Conservation (phyloP, 2,888 invertebrate genomes). For the Perizoma flavofasciatum region DNA sequence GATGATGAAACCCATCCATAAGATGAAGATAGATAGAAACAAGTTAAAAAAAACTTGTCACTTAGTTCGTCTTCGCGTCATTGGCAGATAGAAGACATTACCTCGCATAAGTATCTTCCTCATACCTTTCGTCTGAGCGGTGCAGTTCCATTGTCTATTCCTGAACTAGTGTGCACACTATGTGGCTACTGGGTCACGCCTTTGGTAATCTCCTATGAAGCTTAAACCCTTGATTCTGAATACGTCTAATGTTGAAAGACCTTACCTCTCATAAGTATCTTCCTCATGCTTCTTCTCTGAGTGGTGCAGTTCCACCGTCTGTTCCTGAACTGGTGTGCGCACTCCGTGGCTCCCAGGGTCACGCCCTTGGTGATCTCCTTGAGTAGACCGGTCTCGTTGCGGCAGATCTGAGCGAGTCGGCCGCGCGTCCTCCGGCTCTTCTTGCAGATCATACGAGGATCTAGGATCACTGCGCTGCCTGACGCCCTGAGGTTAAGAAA, state of each 20-base stretch:
- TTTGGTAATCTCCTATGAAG: slow-evolving; percentile 88
- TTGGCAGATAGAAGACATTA: slow-evolving; percentile 51
- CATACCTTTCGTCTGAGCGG: slow-evolving; percentile 90
- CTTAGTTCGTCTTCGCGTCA: no score
- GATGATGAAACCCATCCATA: no score
- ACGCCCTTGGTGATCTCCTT: slow-evolving; percentile 94
- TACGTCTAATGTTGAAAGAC: neutral
- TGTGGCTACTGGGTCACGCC: slow-evolving; percentile 92
- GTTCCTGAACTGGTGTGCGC: slow-evolving; percentile 93
- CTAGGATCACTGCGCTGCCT: slow-evolving; percentile 93
- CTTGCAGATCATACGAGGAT: slow-evolving; percentile 94
- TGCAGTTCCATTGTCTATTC: slow-evolving; percentile 95
- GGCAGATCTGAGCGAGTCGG: slow-evolving; percentile 92
- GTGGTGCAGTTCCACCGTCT: slow-evolving; percentile 96
- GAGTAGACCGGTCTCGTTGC: slow-evolving; percentile 90
- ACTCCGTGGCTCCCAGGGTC: slow-evolving; percentile 92
- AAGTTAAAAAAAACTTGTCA: no score
- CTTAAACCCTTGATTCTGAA: no score
- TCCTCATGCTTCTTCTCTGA: slow-evolving; percentile 90
- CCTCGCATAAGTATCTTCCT: slow-evolving; percentile 94
- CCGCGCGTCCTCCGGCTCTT: slow-evolving; percentile 91
- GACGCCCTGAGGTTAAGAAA: slow-evolving; percentile 85
- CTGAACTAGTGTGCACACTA: slow-evolving; percentile 96
- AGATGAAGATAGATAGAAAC: no score
- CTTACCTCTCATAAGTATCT: slow-evolving; percentile 93